phyloP scores from a whole-genome alignment of 2,888 invertebrate genomes.

The Mythimna vitellina region DNA sequence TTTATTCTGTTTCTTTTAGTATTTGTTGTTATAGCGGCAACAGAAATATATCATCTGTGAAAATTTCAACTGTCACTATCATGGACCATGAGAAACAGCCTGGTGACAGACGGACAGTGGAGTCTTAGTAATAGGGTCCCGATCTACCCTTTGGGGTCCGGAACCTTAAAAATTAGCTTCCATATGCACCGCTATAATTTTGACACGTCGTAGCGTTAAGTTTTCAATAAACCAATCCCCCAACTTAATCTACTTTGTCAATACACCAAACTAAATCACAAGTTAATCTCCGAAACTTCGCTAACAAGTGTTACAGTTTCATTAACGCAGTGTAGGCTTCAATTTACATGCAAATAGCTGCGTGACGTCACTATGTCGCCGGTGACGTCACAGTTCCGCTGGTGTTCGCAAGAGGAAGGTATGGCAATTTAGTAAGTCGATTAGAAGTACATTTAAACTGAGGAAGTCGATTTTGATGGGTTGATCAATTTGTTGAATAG shows the following conservation, averaged over 20 bases:
- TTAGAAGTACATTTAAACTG: constrained; percentile 18
- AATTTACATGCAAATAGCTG: constrained; percentile 59
- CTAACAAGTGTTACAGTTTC: constrained; percentile 43
- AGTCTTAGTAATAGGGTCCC: too few species aligned
- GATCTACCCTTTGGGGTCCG: too few species aligned
- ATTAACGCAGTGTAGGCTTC: constrained; percentile 38
- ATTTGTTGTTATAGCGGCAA: too few species aligned
- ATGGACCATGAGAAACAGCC: too few species aligned
- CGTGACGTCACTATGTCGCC: constrained; percentile 42
- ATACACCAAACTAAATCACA: constrained; percentile 32
- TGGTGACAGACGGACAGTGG: too few species aligned
- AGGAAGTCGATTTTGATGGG: neutral
- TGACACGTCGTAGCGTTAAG: too few species aligned
- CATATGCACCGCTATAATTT: too few species aligned
- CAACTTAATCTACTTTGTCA: constrained; percentile 20
- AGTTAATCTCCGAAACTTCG: constrained; percentile 38
- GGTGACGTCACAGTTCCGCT: constrained; percentile 29
- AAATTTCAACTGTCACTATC: too few species aligned
- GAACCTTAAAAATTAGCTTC: too few species aligned
- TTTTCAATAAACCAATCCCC: neutral
- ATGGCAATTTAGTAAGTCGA: constrained; percentile 18
- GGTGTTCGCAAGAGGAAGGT: constrained; percentile 1
- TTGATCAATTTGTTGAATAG: neutral
- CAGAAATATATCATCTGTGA: too few species aligned
- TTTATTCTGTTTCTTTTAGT: too few species aligned